phyloP scores from a whole-genome alignment of 2,113 vertebrate species.

The Peucedramus taeniatus region DNA sequence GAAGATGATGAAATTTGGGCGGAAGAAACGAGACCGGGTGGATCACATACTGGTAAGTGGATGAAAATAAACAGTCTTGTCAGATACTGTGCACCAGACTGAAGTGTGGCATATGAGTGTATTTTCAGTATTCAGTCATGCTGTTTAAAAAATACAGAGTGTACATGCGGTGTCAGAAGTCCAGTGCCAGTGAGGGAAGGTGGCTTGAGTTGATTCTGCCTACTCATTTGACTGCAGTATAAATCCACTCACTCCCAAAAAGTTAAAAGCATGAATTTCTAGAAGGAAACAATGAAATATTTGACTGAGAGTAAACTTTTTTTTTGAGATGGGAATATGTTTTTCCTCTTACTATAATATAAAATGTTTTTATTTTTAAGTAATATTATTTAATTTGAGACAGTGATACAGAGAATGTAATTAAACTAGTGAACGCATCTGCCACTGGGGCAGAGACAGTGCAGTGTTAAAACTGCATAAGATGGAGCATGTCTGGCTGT shows the following conservation, averaged over 20 bases:
- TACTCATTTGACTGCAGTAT: not conserved
- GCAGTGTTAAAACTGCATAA: not conserved
- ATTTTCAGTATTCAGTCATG: not conserved
- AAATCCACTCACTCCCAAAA: not conserved
- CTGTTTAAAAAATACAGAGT: not conserved
- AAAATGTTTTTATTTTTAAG: not conserved
- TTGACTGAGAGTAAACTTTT: not conserved
- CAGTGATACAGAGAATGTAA: not conserved
- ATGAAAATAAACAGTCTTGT: not conserved
- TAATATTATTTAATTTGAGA: not conserved
- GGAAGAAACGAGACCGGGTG: conserved; percentile 94
- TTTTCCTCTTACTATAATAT: not conserved
- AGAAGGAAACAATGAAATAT: not conserved
- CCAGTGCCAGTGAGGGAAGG: not conserved
- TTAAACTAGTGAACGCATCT: not conserved
- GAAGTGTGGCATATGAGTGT: not conserved
- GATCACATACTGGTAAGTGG: conserved; percentile 92
- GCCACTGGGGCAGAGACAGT: not conserved
- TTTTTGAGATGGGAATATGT: not conserved
- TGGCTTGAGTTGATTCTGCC: not conserved
- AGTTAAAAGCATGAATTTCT: not conserved
- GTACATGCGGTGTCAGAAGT: not conserved
- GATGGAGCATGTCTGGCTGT: not conserved
- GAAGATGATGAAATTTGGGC: conserved; percentile 98
- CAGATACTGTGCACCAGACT: not conserved